Percentiles rank a stretch among this genome's conserved stretches.
These are phyloP conservation scores for Lycophotia porphyrea DNA, from an alignment of 2,888 invertebrate species.

Conservation along the genomic window DNA sequence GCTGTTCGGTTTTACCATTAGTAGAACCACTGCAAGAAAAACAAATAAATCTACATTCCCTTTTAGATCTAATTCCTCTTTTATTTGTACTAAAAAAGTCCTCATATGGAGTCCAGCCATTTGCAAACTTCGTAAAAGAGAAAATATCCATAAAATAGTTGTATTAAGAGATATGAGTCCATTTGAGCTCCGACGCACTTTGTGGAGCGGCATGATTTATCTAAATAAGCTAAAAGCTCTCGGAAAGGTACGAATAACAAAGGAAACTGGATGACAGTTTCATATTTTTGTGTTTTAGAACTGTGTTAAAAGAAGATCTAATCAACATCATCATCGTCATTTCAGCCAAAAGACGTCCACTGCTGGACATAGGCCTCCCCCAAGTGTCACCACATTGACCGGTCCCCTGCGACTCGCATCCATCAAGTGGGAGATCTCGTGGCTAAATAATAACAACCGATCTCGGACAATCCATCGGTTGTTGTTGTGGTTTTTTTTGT, in stretches of 20 bases:
- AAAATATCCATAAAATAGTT: conserved; percentile 66
- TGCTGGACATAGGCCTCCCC: too few species aligned
- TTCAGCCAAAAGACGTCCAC: too few species aligned
- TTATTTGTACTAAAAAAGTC: conserved; percentile 17
- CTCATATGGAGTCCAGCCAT: conserved; percentile 35
- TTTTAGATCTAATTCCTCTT: conserved; percentile 24
- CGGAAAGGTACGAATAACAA: conserved; percentile 43
- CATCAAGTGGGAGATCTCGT: too few species aligned
- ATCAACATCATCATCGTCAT: too few species aligned
- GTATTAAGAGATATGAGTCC: conserved; percentile 74
- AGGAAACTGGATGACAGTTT: conserved; percentile 21
- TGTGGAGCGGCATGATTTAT: conserved; percentile 77
- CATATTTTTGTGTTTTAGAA: conserved; percentile 21
- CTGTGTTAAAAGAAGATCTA: background rate
- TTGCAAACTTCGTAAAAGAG: conserved; percentile 44
- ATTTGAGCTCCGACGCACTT: conserved; percentile 70
- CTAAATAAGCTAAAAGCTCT: conserved; percentile 73
- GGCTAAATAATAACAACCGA: too few species aligned
- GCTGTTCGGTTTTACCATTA: background rate
- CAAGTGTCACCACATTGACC: too few species aligned
- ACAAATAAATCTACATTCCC: conserved; percentile 31
- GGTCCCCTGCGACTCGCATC: too few species aligned
- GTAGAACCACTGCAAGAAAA: background rate
- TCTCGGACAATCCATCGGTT: too few species aligned
- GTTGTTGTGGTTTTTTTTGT: too few species aligned